Evolutionary conservation across 2,888 invertebrate species (phyloP), one percentile per base, ranked within the genome.

Genomic region (Drosophila dives): DNA sequence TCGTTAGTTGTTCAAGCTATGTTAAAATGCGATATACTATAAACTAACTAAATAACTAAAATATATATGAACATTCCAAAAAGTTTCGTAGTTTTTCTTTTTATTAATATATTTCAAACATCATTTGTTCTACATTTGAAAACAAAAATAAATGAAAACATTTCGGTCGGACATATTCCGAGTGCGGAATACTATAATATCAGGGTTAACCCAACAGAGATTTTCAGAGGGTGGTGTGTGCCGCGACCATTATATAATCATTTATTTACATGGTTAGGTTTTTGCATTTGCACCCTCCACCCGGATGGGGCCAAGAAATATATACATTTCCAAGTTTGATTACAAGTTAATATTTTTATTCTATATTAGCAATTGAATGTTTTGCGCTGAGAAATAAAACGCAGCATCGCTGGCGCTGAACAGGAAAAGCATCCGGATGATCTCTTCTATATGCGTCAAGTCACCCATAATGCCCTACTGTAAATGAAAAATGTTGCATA

Each of bases 391-490:
- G 79, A 95, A 97, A 92, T 95, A 96, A 90, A 94, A 48, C 94
- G 95, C 69, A 93, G 96, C 60, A 93, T 94, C 77, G 94, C 94
- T 60, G 95, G 94, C 4, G 78, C 82, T 5, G 96, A 96, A 92
- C 94, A 84, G 8, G 96, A 96, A 91, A 94, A 94, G 66, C 91
- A 95, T 45, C 94, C 95, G 0, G 94, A 94, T 11, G 94, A 96
- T 85, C 93, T 98, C 55, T 99, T 97, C 92, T 98, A 96, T 92
- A 95, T 98, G 95, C 97, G 97, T 89, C 98, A 99, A 93, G 95
- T 96, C 64, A 96, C 99, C 58, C 96, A 96, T 69, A 99, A 99
- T 94, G 98, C 99, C 34, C 99, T 23, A 1, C 2, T n/a, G 8
- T 11, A 11, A 0, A 5, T 26, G 26, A 26, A 26, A 26, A 26